Evolutionary conservation across 2,113 vertebrate species (phyloP).

Genomic region (Seriola rivoliana): DNA sequence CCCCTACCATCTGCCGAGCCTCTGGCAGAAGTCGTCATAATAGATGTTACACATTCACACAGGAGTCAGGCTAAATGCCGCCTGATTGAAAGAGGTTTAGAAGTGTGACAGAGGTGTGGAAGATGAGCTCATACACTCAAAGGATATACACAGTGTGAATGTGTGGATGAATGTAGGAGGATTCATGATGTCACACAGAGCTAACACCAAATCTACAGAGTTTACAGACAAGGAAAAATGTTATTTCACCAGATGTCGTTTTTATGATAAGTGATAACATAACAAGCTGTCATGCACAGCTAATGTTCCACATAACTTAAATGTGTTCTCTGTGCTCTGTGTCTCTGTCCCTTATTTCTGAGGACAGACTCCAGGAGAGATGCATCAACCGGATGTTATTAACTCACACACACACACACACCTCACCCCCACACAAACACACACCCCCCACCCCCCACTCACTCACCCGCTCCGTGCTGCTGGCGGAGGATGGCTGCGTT

Average conservation of each 20-base stretch:
- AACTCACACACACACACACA: conserved; percentile 29
- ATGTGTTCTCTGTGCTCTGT: not conserved
- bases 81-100: conserved; percentile 12
- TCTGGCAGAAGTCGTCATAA: conserved; percentile 28
- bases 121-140: too few relatives aligned
- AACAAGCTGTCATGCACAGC: not conserved
- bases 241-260: not conserved
- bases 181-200: not conserved
- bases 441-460: conserved; percentile 31
- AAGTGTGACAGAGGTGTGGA: conserved; percentile 6
- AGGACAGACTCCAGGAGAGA: too few relatives aligned
- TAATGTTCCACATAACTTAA: not conserved
- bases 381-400: too few relatives aligned
- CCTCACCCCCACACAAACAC: conserved; percentile 18
- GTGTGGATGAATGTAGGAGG: conserved; percentile 1
- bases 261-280: not conserved
- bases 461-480: conserved; percentile 89
- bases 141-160: not conserved
- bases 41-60: conserved; percentile 19
- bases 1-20: conserved; percentile 47
- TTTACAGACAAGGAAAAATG: not conserved
- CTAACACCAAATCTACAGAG: not conserved
- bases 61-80: conserved; percentile 10
- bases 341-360: not conserved
- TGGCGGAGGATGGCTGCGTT: conserved; percentile 87